phyloP scores from a whole-genome alignment of 2,888 invertebrate genomes.

The Cryptus armator region DNA sequence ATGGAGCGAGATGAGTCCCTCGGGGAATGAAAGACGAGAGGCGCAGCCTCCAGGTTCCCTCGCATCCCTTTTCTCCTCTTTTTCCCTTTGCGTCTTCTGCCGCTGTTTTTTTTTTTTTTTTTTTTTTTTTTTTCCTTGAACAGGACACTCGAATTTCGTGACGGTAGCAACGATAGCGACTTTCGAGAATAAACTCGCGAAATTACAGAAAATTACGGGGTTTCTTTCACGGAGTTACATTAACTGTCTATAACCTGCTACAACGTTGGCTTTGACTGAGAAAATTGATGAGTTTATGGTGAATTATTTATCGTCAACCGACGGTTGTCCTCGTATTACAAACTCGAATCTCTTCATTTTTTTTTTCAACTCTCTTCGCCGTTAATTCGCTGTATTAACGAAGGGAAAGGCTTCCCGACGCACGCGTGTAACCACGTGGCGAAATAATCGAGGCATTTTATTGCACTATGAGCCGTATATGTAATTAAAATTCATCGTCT shows the following conservation, averaged over 20 bases:
- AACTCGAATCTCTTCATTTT: slow-evolving; percentile 7
- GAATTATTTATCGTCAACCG: slow-evolving; percentile 48
- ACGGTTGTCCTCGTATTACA: slow-evolving; percentile 39
- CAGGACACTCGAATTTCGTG: slow-evolving; percentile 50
- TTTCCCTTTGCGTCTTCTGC: slow-evolving; percentile 23
- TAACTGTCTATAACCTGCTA: slow-evolving; percentile 18
- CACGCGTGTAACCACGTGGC: background rate
- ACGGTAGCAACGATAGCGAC: slow-evolving; percentile 45
- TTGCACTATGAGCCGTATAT: background rate
- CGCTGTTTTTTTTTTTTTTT: slow-evolving; percentile 64
- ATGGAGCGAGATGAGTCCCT: slow-evolving; percentile 58
- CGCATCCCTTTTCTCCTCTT: slow-evolving; percentile 39
- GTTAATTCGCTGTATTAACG: slow-evolving; percentile 11
- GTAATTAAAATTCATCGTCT: slow-evolving; percentile 38
- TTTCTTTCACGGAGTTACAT: slow-evolving; percentile 40
- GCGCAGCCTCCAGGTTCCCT: slow-evolving; percentile 44
- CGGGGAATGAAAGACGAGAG: slow-evolving; percentile 54
- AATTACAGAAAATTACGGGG: slow-evolving; percentile 65
- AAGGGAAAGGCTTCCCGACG: slow-evolving; percentile 30
- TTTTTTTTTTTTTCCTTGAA: slow-evolving; percentile 58
- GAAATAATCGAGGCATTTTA: slow-evolving; percentile 31
- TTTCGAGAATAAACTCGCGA: background rate
- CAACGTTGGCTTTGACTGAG: slow-evolving; percentile 11
- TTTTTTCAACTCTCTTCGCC: slow-evolving; percentile 16
- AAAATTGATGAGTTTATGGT: slow-evolving; percentile 61